Conservation (phyloP, 2,113 vertebrate genomes). For the Pelobates fuscus region DNA sequence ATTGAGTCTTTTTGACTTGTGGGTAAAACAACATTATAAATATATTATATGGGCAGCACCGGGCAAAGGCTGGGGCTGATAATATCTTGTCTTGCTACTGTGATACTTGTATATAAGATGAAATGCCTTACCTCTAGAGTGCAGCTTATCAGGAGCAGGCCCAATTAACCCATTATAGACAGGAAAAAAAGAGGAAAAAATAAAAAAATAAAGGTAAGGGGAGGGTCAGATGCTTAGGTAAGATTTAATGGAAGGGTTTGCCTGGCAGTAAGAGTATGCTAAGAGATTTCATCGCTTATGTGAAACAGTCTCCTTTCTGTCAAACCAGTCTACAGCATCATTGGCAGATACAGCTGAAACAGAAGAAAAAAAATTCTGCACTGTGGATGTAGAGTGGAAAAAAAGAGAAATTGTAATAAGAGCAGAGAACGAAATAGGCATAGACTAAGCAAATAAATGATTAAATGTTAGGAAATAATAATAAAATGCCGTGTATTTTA, state of each 20-base stretch:
- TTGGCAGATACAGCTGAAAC: slow-evolving; percentile 41
- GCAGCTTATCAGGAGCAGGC: slow-evolving; percentile 3
- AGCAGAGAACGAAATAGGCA: slow-evolving; percentile 36
- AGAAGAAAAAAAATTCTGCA: slow-evolving; percentile 17
- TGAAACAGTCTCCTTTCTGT: slow-evolving; percentile 43
- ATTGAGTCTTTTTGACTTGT: neutral
- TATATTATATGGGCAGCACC: too few relatives aligned
- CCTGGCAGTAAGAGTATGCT: slow-evolving; percentile 35
- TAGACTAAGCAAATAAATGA: slow-evolving; percentile 52
- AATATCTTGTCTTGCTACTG: too few relatives aligned
- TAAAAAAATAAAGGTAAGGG: neutral
- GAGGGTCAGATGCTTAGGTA: slow-evolving; percentile 2
- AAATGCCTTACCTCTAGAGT: slow-evolving; percentile 30
- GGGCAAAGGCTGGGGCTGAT: too few relatives aligned
- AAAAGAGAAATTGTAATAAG: slow-evolving; percentile 44
- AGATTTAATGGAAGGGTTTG: slow-evolving; percentile 45
- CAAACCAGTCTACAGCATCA: slow-evolving; percentile 44
- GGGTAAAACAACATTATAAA: too few relatives aligned
- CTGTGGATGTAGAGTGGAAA: slow-evolving; percentile 27
- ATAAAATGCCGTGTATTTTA: slow-evolving; percentile 39
- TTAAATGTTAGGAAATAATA: slow-evolving; percentile 53
- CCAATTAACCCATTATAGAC: neutral
- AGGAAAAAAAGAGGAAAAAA: slow-evolving; percentile 1
- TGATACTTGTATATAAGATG: neutral
- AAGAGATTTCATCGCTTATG: slow-evolving; percentile 36